Evolutionary conservation across 2,113 vertebrate genomes (phyloP).

Genomic region (Picathartes gymnocephalus): DNA sequence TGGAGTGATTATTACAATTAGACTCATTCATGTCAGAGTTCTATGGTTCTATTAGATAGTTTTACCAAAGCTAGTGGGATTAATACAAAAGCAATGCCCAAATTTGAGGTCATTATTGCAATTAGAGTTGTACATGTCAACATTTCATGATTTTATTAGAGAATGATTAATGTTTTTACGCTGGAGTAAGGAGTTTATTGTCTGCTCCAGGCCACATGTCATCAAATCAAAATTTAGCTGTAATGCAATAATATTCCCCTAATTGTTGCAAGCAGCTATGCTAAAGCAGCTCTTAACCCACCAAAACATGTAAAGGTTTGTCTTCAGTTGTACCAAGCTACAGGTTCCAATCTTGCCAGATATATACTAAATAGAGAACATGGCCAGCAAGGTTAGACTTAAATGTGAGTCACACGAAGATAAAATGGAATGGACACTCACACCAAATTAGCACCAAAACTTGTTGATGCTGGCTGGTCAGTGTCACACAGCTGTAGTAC

Average conservation of each 20-base stretch:
- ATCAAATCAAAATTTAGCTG: constrained; percentile 13
- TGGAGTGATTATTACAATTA: constrained; percentile 58
- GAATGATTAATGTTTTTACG: constrained; percentile 59
- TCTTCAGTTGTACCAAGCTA: neutral
- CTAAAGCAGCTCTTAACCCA: neutral
- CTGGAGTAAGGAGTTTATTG: constrained; percentile 15
- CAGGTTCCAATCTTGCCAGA: neutral
- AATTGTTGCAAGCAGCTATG: neutral
- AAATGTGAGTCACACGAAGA: neutral
- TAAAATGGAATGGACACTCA: neutral
- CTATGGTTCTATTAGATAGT: neutral
- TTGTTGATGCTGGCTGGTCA: neutral
- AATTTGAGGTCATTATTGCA: constrained; percentile 58
- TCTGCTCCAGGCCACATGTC: constrained; percentile 29
- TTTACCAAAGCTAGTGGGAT: constrained; percentile 10
- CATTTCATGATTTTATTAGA: constrained; percentile 35
- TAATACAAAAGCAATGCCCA: constrained; percentile 35
- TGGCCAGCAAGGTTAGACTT: neutral
- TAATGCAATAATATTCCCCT: neutral
- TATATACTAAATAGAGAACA: neutral
- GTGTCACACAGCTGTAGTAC: neutral
- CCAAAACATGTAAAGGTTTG: neutral
- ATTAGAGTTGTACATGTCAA: constrained; percentile 55
- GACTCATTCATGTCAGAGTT: neutral
- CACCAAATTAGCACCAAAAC: neutral